Evolutionary conservation across 2,797 vertebrate species (phyloP).

Genomic region (Masticophis lateralis): DNA sequence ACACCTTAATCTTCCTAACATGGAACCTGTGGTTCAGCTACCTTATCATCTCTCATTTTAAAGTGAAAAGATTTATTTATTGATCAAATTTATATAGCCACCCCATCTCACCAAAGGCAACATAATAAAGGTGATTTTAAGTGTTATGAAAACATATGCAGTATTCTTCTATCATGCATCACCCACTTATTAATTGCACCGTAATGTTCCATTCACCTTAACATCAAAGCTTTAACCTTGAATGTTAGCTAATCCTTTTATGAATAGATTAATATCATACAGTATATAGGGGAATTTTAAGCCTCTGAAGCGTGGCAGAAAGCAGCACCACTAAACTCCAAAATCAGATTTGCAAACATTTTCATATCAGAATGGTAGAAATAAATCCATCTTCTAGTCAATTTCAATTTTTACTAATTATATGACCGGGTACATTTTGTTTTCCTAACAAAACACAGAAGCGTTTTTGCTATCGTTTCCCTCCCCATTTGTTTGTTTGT

Average conservation of each 20-base stretch:
- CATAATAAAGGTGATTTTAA: neutral
- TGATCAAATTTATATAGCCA: neutral
- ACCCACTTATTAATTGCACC: neutral
- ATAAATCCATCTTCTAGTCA: neutral
- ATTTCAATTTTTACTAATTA: neutral
- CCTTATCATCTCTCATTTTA: neutral
- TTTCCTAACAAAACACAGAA: neutral
- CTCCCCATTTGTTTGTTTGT: neutral
- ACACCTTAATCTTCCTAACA: neutral
- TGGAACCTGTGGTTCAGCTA: neutral
- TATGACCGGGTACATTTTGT: neutral
- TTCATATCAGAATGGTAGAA: neutral
- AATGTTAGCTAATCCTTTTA: neutral
- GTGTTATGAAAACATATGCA: neutral
- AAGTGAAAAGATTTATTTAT: neutral
- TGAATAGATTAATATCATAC: neutral
- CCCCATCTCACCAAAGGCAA: neutral
- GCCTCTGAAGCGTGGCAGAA: too few relatives aligned
- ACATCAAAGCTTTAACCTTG: neutral
- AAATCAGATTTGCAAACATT: neutral
- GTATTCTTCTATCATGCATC: neutral
- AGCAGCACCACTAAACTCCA: neutral
- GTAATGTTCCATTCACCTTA: neutral
- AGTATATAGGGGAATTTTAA: neutral
- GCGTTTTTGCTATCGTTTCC: neutral